Percentiles rank a stretch among this genome's conserved stretches.
Conservation (phyloP, 1,140 invertebrate species). For the Euura lappo region DNA sequence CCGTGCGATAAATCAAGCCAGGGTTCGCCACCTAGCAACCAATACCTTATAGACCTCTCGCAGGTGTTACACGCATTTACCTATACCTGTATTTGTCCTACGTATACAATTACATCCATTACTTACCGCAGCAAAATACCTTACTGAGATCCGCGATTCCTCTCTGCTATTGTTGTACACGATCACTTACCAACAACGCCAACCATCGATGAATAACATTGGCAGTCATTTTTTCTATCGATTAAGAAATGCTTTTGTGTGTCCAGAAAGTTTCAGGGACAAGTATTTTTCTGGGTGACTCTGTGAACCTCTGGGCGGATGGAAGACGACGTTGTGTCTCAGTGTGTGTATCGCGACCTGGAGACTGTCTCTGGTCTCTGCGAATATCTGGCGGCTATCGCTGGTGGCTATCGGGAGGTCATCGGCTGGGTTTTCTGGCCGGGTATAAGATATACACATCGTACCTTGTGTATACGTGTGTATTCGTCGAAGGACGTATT, state of each 20-base stretch:
- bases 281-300: too few species aligned
- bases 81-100: neutral
- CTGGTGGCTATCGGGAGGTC: conserved; percentile 45
- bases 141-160: neutral
- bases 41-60: neutral
- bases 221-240: neutral
- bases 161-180: neutral
- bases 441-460: conserved; percentile 9
- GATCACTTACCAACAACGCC: neutral
- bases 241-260: neutral
- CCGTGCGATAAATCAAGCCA: conserved; percentile 32
- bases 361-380: conserved; percentile 41
- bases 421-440: conserved; percentile 40
- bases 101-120: conserved; percentile 7
- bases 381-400: conserved; percentile 49
- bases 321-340: neutral
- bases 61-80: conserved; percentile 5
- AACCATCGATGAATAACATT: neutral
- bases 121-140: neutral
- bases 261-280: neutral
- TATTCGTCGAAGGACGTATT: conserved; percentile 19
- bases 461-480: conserved; percentile 17
- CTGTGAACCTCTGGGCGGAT: too few species aligned
- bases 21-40: conserved; percentile 8
- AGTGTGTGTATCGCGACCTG: neutral